phyloP scores from a whole-genome alignment of 2,113 vertebrate species.

The Atherinomorus stipes region DNA sequence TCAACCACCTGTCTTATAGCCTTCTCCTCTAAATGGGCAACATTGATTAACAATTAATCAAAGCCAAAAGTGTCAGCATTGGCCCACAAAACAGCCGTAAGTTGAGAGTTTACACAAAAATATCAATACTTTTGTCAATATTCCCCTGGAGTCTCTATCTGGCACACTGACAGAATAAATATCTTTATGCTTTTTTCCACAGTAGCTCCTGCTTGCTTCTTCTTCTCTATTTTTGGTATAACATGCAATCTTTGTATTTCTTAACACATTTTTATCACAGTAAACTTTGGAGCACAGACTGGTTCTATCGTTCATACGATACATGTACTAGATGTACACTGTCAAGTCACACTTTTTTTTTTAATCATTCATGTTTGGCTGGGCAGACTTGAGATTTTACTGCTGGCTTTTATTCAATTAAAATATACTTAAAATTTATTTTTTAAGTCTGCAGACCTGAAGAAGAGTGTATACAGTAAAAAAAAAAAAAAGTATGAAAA shows the following conservation, averaged over 20 bases:
- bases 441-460: neutral
- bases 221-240: neutral
- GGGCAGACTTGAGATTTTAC: neutral
- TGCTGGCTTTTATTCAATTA: too few species aligned
- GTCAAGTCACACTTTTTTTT: too few species aligned
- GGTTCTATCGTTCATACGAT: too few species aligned
- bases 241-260: neutral
- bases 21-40: slow-evolving; percentile 24
- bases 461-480: neutral
- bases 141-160: slow-evolving; percentile 1
- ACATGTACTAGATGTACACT: too few species aligned
- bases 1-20: slow-evolving; percentile 33
- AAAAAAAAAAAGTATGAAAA: neutral
- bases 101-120: slow-evolving; percentile 19
- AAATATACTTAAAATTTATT: neutral
- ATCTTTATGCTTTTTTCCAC: neutral
- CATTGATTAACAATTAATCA: slow-evolving; percentile 41
- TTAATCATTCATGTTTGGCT: neutral
- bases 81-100: slow-evolving; percentile 8
- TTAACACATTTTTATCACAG: neutral
- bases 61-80: slow-evolving; percentile 1
- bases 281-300: too few species aligned
- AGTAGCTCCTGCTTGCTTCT: neutral
- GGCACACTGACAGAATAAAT: slow-evolving; percentile 1
- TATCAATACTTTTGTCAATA: slow-evolving; percentile 42